Base-by-base conservation (phyloP, 2,113 vertebrate genomes). In the Acrocephalus arundinaceus region DNA sequence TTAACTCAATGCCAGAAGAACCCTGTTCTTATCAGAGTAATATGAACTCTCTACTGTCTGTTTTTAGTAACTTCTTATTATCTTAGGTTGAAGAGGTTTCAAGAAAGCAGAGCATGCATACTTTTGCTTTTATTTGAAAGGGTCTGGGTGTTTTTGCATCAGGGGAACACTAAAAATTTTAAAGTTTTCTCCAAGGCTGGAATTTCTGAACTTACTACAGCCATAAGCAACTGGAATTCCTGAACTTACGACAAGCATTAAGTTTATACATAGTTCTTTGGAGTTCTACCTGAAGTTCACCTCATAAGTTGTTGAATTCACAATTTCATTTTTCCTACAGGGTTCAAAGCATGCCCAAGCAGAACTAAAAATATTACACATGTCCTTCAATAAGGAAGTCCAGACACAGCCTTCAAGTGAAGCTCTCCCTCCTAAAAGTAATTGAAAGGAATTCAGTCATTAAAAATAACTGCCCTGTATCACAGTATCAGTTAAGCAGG, bases 51-150 rank as follows among this genome's bases (percentile, higher is more conserved):
- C 75, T 37, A 57, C 31, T 35, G 30, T 28, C 87, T 70, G 59
- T n/a, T 94, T 86, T 93, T 70, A 93, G 63, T 24, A 93, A 73
- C 37, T 74, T 90, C 57, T 91, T 93, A 84, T 77, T 73, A 86
- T 66, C 33, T 87, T 87, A 41, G 25, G 24, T 66, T 22, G 5
- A 66, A 88, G 81, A 85, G 6, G 13, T 18, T 74, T 39, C 61
- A 55, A 73, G 33, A 89, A 89, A 94, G 19, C 76, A 45, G 76
- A 83, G 39, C 87, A 93, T 2, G 0, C 67, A 89, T 43, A 72
- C 15, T 88, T 83, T 19, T 3, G 0, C 10, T 71, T 95, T 85
- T n/a, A 57, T 68, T 55, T 83, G 45, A 66, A 84, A 86, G 3
- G 1, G 12, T 55, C 20, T 66, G 11, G 2, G 1, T 5, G 63